A percentile compares a stretch with the other conserved stretches of the same genome.
phyloP scores from a whole-genome alignment of 35 echinoderm and acorn worm genomes.

The Amphiura filiformis region DNA sequence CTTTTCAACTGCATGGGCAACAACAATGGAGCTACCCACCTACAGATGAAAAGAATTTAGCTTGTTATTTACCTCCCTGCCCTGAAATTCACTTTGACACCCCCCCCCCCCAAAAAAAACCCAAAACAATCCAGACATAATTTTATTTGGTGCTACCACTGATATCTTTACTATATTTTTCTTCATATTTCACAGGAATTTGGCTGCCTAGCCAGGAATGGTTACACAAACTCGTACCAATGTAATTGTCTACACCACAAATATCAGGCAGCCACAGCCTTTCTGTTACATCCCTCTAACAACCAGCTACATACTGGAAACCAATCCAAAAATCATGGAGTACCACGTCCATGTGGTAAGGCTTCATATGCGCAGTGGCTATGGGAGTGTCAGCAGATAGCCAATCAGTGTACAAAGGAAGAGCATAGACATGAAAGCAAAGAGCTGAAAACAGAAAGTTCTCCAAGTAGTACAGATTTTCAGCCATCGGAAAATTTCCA shows the following conservation, averaged over 20 bases:
- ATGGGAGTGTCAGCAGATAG: no score
- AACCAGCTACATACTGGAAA: background rate
- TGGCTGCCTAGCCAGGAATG: background rate
- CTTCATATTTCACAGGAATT: background rate
- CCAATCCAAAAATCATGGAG: background rate
- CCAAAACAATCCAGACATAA: no score
- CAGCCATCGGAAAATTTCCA: background rate
- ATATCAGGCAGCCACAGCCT: background rate
- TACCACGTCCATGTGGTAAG: background rate
- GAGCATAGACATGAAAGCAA: no score
- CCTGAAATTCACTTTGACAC: no score
- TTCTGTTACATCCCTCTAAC: background rate
- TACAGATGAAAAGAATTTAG: no score
- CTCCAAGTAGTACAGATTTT: background rate
- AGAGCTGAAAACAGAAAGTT: background rate
- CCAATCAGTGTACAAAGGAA: no score
- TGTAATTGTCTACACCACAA: background rate
- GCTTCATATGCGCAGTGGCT: background rate
- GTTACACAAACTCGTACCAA: background rate
- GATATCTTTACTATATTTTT: no score
- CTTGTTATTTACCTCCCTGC: no score
- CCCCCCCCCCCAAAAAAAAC: no score
- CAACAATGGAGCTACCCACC: no score
- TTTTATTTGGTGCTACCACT: no score
- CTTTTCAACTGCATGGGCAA: no score